Evolutionary conservation across 37 sponge, comb jelly and placozoan genomes (phyloP).

Genomic region (Hormiphora californensis): DNA sequence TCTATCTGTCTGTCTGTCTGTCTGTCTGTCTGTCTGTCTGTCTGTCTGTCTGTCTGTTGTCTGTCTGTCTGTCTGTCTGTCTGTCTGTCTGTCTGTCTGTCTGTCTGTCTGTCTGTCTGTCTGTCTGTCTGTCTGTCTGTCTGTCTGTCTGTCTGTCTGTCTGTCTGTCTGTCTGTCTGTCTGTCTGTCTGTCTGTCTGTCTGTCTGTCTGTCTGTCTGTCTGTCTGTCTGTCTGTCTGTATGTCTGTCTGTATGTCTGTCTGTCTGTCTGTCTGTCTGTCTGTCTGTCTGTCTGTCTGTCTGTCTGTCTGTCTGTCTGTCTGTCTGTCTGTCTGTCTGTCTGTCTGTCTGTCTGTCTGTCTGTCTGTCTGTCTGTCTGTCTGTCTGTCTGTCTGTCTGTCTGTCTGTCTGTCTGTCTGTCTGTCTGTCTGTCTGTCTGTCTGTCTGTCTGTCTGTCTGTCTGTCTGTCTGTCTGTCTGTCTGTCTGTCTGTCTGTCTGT

Average conservation of each 20-base stretch:
- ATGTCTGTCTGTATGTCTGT: too few species aligned
- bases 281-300: constrained; percentile 1
- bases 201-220: constrained; percentile 1
- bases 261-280: background rate
- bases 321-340: too few species aligned
- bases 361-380: too few species aligned
- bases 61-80: constrained; percentile 1
- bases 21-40: background rate
- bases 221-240: background rate
- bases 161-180: background rate
- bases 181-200: background rate
- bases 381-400: too few species aligned
- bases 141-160: constrained; percentile 1
- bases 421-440: too few species aligned
- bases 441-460: too few species aligned
- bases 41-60: too few species aligned
- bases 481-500: too few species aligned
- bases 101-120: background rate
- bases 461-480: too few species aligned
- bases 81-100: background rate
- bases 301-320: background rate
- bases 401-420: too few species aligned
- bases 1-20: too few species aligned
- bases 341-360: too few species aligned
- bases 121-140: constrained; percentile 1